These are phyloP conservation scores for Phalangium opilio DNA, from an alignment of 2,888 invertebrate genomes.

Conservation along the genomic window DNA sequence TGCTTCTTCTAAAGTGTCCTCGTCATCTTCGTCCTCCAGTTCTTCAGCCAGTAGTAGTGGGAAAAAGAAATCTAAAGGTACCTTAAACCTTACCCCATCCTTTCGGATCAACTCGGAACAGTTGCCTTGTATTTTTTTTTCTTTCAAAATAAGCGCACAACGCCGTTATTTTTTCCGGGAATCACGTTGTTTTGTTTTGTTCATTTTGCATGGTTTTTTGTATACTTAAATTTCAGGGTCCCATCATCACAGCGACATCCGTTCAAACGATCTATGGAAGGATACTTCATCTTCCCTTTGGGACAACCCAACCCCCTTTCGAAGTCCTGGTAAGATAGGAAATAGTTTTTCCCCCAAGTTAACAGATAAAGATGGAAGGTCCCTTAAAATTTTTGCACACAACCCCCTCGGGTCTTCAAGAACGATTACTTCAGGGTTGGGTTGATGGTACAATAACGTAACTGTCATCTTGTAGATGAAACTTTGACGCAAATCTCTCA, in stretches of 20 bases:
- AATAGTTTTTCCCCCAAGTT: background rate
- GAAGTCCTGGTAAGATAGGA: conserved; percentile 1
- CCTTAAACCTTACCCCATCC: too few relatives aligned
- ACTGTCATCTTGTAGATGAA: background rate
- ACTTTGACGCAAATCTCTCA: conserved; percentile 2
- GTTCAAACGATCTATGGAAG: background rate
- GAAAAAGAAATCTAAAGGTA: too few relatives aligned
- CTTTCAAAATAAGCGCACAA: background rate
- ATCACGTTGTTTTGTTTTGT: background rate
- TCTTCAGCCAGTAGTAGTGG: too few relatives aligned
- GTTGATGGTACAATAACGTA: too few relatives aligned
- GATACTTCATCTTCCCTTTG: conserved; percentile 6
- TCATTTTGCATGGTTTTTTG: background rate
- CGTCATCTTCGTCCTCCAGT: background rate
- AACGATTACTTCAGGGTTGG: too few relatives aligned
- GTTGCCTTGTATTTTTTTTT: background rate
- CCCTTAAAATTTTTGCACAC: background rate
- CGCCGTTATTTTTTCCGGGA: background rate
- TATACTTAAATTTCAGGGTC: background rate
- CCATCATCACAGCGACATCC: background rate
- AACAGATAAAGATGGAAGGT: background rate
- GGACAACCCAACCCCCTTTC: background rate
- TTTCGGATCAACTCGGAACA: too few relatives aligned
- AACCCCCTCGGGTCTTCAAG: too few relatives aligned
- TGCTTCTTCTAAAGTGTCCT: background rate